Base-by-base conservation (phyloP, 2,888 invertebrate genomes). In the Drosophila antonietae region DNA sequence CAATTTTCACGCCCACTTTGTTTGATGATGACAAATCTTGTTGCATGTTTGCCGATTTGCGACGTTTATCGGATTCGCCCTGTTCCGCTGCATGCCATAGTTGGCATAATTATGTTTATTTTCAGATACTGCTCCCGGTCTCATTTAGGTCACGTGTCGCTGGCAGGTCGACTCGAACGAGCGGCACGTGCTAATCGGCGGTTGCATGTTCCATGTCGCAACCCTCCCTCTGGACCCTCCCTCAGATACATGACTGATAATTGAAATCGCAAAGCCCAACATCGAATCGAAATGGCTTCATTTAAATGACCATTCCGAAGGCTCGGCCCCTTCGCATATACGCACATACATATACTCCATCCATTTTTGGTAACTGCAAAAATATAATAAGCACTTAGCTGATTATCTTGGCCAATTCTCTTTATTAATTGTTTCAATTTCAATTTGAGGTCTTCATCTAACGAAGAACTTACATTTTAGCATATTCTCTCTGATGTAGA, bases 1-100 rank as follows among this genome's bases (percentile, higher is more conserved):
- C 90, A 91, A 91, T 91, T 91, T 91, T 91, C 91, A 91, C 91
- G 91, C 91, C 91, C 91, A 91, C 90, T 91, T 91, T 89, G 89
- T 90, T 89, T 90, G 90, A 88, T 88, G 83, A 89, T 91, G 84
- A 89, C 83, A 83, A 87, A 86, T 87, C 79, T 84, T 67, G 83
- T 79, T 89, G 80, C 88, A 80, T 88, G 88, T 83, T 80, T 82
- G 78, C 68, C 87, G 86, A 87, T 87, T 86, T 78, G 84, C 78
- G 83, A 76, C 86, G 83, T 80, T 85, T 91, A 91, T 91, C 90
- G 80, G 90, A 82, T 90, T 86, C 28, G 78, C 43, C 51, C 53
- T 46, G 43, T 37, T 23, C 23, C 44, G n/a, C 52, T 52, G 79
- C 71, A 58, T 55, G 44, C 56, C 56, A 3, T 14, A 55, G 61